Percentiles rank a stretch among this genome's conserved stretches.
Conservation (phyloP, 2,888 invertebrate genomes). For the Thysanoteuthis rhombus region DNA sequence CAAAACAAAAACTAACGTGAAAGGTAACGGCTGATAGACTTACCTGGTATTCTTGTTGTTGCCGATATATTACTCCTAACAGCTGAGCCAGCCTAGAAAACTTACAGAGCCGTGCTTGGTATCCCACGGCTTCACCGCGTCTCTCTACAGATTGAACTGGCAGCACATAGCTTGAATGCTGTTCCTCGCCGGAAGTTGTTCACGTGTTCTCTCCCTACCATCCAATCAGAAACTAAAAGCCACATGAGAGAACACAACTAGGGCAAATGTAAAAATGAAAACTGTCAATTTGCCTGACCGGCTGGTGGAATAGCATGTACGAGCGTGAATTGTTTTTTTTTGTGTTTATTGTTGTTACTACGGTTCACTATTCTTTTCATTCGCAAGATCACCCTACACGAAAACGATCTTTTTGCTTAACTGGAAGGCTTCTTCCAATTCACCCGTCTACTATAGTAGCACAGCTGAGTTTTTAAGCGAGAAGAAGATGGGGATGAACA, state of each 20-base stretch:
- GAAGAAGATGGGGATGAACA: too few relatives aligned
- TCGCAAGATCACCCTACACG: background rate
- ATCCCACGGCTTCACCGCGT: background rate
- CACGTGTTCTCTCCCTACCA: background rate
- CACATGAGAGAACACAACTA: background rate
- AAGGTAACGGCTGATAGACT: background rate
- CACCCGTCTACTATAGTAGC: background rate
- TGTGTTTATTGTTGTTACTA: too few relatives aligned
- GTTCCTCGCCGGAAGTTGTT: background rate
- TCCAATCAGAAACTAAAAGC: background rate
- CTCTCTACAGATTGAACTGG: background rate
- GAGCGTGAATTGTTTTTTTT: too few relatives aligned
- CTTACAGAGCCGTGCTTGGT: background rate
- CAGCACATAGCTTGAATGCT: background rate
- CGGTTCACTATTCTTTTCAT: background rate
- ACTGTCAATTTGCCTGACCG: background rate
- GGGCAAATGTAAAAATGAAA: background rate
- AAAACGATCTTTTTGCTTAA: background rate
- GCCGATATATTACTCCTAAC: background rate
- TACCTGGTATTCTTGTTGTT: background rate
- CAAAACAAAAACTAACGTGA: background rate
- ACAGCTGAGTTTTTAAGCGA: background rate
- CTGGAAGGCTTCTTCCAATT: background rate
- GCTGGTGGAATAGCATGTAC: background rate
- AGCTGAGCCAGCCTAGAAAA: background rate